Percentiles rank a stretch among this genome's conserved stretches.
Conservation (phyloP, 2,888 invertebrate genomes). For the Heliconius charithonia region DNA sequence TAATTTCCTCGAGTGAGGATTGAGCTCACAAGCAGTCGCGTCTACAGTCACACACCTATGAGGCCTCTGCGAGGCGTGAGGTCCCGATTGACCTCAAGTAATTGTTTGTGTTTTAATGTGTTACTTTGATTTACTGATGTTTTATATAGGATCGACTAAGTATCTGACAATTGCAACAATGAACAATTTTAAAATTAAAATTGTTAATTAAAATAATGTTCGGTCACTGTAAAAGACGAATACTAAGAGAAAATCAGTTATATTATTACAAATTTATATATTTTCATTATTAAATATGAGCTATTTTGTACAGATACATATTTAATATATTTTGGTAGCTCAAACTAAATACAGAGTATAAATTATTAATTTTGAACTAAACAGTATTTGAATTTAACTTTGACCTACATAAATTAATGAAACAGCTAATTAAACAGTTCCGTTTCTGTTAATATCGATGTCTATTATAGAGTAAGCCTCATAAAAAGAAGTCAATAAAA, state of each 20-base stretch:
- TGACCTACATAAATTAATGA: constrained; percentile 48
- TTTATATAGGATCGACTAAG: no score
- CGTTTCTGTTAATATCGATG: constrained; percentile 60
- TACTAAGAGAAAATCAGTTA: neutral
- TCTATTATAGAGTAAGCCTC: constrained; percentile 62
- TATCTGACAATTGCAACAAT: neutral
- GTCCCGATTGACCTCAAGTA: no score
- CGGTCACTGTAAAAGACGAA: neutral
- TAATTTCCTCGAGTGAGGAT: neutral
- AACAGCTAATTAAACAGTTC: constrained; percentile 59
- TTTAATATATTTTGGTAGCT: neutral
- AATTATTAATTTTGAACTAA: neutral
- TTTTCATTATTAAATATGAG: neutral
- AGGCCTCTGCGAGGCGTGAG: neutral
- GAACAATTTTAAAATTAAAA: neutral
- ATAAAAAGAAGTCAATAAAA: constrained; percentile 76
- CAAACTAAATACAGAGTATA: neutral
- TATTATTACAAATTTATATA: neutral
- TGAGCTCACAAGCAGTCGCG: neutral
- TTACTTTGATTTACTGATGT: no score
- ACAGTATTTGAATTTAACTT: constrained; percentile 21
- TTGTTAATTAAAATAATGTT: neutral
- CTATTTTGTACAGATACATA: neutral
- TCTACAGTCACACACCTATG: neutral
- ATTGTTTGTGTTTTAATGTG: no score